These are phyloP conservation scores for Arizona elegans DNA, from an alignment of 2,113 vertebrate species.

Conservation along the genomic window DNA sequence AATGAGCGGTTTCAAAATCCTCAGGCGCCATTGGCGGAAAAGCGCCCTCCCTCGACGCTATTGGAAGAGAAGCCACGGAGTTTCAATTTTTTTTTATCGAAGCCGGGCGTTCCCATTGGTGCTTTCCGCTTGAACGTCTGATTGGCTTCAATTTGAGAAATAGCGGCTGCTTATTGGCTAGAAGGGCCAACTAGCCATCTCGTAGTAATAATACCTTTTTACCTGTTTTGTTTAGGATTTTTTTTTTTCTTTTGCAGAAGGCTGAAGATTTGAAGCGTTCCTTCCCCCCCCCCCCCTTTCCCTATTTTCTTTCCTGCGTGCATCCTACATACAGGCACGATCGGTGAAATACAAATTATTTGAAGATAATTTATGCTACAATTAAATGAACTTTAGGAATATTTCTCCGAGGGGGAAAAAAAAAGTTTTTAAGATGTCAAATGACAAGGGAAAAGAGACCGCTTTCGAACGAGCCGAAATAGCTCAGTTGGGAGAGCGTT, in stretches of 20 bases:
- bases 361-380: no score
- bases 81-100: no score
- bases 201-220: no score
- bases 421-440: neutral
- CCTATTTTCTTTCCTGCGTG: neutral
- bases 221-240: neutral
- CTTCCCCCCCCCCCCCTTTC: neutral
- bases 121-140: neutral
- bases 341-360: neutral
- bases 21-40: neutral
- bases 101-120: neutral
- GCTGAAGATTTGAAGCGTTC: neutral
- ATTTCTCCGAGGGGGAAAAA: rapidly evolving
- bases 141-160: neutral
- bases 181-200: neutral
- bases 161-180: neutral
- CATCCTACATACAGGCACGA: neutral
- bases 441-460: rapidly evolving
- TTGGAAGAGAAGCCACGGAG: neutral
- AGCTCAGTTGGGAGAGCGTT: slow-evolving; percentile 47
- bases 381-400: no score
- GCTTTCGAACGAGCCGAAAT: neutral
- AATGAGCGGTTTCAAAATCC: neutral
- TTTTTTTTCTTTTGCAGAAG: neutral
- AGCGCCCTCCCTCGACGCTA: rapidly evolving